Conservation (phyloP, 2,797 vertebrate species). For the Diplodus sargus region DNA sequence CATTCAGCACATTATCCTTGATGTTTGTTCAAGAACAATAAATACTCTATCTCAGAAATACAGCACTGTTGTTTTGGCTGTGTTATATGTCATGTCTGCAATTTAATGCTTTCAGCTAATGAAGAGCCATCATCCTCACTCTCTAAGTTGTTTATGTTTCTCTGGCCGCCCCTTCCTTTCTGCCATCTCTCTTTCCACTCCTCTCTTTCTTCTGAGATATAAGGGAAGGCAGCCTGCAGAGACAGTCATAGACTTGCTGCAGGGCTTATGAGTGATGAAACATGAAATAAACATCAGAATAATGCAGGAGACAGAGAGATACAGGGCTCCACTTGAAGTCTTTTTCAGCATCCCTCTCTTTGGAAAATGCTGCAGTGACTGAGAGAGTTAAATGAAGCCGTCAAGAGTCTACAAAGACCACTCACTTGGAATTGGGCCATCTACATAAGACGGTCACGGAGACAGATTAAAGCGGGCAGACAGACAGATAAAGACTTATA, state of each 20-base stretch:
- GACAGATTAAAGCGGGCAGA: constrained; percentile 59
- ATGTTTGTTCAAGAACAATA: constrained; percentile 10
- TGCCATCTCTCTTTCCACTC: constrained; percentile 15
- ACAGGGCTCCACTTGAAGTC: constrained; percentile 29
- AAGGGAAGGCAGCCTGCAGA: constrained; percentile 51
- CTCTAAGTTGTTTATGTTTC: constrained; percentile 39
- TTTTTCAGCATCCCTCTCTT: constrained; percentile 46
- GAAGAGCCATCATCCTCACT: constrained; percentile 37
- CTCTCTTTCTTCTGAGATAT: constrained; percentile 42
- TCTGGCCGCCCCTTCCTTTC: constrained; percentile 36
- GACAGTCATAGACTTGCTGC: constrained; percentile 59
- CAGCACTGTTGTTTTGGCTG: neutral
- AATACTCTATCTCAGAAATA: constrained; percentile 5
- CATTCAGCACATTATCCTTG: neutral
- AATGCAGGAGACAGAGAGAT: constrained; percentile 41
- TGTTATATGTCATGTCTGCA: constrained; percentile 12
- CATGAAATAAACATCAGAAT: constrained; percentile 81
- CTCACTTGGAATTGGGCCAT: constrained; percentile 59
- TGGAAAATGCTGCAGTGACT: constrained; percentile 46
- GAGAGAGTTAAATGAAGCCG: constrained; percentile 57
- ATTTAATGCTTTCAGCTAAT: constrained; percentile 31
- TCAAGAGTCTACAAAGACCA: constrained; percentile 58
- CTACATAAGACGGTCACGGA: constrained; percentile 61
- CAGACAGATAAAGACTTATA: constrained; percentile 68
- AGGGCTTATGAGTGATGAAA: constrained; percentile 64